These are phyloP conservation scores for Myanophis thanlyinensis DNA, from an alignment of 2,113 vertebrate species.

Conservation along the genomic window DNA sequence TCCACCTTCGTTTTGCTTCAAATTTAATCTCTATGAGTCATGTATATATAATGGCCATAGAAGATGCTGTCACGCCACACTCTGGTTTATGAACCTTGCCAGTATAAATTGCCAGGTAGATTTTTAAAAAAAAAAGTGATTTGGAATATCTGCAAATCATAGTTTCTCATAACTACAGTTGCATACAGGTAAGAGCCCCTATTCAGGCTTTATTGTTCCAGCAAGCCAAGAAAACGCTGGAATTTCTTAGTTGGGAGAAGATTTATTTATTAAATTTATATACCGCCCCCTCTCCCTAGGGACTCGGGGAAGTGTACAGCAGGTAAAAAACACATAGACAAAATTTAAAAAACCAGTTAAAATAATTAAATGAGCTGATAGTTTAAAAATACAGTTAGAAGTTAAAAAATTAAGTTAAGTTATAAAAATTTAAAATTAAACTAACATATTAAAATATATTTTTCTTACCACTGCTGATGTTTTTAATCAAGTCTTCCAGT, in stretches of 20 bases:
- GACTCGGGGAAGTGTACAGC: too few species aligned
- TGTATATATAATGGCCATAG: rapidly evolving
- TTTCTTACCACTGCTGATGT: neutral
- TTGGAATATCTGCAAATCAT: neutral
- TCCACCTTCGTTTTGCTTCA: conserved; percentile 36
- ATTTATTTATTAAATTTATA: too few species aligned
- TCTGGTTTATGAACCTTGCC: neutral
- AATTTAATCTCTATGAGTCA: neutral
- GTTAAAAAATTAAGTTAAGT: too few species aligned
- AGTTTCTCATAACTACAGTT: neutral
- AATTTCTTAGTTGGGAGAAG: neutral
- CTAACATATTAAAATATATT: too few species aligned
- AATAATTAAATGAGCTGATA: too few species aligned
- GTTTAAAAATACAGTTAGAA: too few species aligned
- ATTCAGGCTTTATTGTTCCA: neutral
- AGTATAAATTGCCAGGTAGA: neutral
- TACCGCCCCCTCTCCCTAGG: too few species aligned
- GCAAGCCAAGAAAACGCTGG: neutral
- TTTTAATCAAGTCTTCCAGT: neutral
- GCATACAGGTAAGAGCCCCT: neutral
- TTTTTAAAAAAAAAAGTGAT: neutral
- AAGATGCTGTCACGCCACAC: neutral
- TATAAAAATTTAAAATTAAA: too few species aligned
- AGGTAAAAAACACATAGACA: too few species aligned
- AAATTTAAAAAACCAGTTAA: too few species aligned